Evolutionary conservation across 2,113 vertebrate genomes (phyloP).

Genomic region (Calonectris borealis): DNA sequence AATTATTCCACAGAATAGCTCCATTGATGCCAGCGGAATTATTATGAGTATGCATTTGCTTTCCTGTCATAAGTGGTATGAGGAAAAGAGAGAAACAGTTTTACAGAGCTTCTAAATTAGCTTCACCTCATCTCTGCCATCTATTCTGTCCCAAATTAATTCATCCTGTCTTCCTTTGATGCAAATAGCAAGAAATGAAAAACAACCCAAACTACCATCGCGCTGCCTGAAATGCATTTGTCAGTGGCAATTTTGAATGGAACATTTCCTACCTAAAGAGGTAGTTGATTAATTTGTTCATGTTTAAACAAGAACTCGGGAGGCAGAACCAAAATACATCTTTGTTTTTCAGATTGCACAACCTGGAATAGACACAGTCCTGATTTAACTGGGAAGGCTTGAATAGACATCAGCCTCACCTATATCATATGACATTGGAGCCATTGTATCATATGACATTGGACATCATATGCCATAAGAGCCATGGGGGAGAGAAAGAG

Average conservation of each 20-base stretch:
- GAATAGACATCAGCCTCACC: not conserved
- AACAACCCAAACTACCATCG: not conserved
- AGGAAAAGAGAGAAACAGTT: not conserved
- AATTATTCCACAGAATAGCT: conserved; percentile 27
- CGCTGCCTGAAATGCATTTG: not conserved
- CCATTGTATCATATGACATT: accelerated
- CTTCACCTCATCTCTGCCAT: not conserved
- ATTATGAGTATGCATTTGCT: not conserved
- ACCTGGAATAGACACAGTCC: not conserved
- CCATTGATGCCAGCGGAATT: not conserved
- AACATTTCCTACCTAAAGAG: conserved; percentile 14
- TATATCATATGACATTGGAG: accelerated
- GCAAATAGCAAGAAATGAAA: conserved; percentile 33
- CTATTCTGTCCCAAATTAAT: conserved; percentile 30
- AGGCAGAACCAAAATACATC: not conserved
- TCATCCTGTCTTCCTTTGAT: not conserved
- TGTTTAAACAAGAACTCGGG: not conserved
- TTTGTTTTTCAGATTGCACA: not conserved
- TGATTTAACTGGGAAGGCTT: not conserved
- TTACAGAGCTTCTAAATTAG: conserved; percentile 25
- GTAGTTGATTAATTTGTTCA: conserved; percentile 25
- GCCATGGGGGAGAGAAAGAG: not conserved
- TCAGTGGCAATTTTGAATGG: conserved; percentile 19
- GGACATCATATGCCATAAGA: not conserved
- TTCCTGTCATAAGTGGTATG: not conserved